Conservation (phyloP, 1,140 invertebrate genomes). For the Homalodisca vitripennis region DNA sequence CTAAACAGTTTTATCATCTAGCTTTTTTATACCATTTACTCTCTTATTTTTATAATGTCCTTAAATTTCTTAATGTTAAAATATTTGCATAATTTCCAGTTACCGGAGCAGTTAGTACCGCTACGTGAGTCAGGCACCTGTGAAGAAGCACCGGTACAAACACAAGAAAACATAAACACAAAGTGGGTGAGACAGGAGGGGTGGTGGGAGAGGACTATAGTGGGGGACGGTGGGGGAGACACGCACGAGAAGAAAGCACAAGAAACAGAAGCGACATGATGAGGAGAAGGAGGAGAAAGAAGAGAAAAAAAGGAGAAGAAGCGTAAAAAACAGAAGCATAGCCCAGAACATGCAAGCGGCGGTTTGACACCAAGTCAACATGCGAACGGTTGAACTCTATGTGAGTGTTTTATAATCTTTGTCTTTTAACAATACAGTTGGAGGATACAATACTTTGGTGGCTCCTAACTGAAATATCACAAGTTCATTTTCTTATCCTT, state of each 20-base stretch:
- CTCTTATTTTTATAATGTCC: not conserved
- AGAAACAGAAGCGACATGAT: slow-evolving; percentile 96
- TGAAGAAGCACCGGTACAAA: slow-evolving; percentile 91
- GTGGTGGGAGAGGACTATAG: slow-evolving; percentile 40
- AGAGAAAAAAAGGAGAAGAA: slow-evolving; percentile 94
- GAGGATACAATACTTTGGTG: no score
- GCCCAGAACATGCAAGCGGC: slow-evolving; percentile 74
- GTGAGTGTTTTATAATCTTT: slow-evolving; percentile 7
- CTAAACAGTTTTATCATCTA: no score
- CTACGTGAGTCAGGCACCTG: slow-evolving; percentile 86
- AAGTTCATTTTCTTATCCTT: no score
- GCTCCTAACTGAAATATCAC: no score
- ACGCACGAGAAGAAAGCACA: no score
- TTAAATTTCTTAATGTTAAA: not conserved
- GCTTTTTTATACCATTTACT: not conserved
- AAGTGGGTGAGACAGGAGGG: slow-evolving; percentile 63
- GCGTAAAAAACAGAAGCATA: slow-evolving; percentile 91
- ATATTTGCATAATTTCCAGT: slow-evolving; percentile 52
- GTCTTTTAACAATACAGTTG: no score
- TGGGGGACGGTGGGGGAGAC: slow-evolving; percentile 66
- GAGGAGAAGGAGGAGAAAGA: slow-evolving; percentile 93
- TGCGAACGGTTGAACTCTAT: slow-evolving; percentile 46
- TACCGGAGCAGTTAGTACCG: slow-evolving; percentile 97
- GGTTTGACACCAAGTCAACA: slow-evolving; percentile 71
- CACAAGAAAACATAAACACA: slow-evolving; percentile 95